Conservation (phyloP, 1,140 invertebrate genomes). For the Bilobella aurantiaca region DNA sequence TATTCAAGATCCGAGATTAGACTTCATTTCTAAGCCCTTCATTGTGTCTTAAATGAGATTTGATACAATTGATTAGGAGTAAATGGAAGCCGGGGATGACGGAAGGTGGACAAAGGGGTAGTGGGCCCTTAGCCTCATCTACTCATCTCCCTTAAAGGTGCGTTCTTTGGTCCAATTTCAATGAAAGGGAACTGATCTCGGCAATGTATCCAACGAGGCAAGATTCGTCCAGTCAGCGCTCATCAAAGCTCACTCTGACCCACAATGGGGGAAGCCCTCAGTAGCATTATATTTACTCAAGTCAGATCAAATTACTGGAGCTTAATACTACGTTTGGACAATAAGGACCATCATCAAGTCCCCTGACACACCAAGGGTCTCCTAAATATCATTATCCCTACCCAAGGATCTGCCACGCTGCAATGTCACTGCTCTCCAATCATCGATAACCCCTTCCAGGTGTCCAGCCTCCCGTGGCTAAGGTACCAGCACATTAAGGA, state of each 20-base stretch:
- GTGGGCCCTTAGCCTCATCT: not conserved
- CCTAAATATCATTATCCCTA: not conserved
- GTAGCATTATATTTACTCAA: slow-evolving; percentile 7
- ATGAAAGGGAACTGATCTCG: not conserved
- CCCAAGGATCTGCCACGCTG: not conserved
- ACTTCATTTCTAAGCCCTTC: not conserved
- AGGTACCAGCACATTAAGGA: not conserved
- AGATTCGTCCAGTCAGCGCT: not conserved
- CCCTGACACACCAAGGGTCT: not conserved
- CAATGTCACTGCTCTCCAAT: not conserved
- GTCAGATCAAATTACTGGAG: slow-evolving; percentile 2
- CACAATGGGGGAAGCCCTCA: not conserved
- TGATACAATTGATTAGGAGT: not conserved
- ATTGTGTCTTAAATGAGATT: slow-evolving; percentile 6
- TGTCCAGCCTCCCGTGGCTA: not conserved
- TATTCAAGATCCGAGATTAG: not conserved
- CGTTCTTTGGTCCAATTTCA: not conserved
- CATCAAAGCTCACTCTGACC: not conserved
- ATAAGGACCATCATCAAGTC: not conserved
- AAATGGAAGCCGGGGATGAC: not conserved
- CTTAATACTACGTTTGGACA: not conserved
- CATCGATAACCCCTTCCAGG: not conserved
- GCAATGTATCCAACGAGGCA: not conserved
- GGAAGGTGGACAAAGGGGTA: not conserved
- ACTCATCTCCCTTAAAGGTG: not conserved